Conservation (phyloP, 2,113 vertebrate species). For the Paradoxurus hermaphroditus region DNA sequence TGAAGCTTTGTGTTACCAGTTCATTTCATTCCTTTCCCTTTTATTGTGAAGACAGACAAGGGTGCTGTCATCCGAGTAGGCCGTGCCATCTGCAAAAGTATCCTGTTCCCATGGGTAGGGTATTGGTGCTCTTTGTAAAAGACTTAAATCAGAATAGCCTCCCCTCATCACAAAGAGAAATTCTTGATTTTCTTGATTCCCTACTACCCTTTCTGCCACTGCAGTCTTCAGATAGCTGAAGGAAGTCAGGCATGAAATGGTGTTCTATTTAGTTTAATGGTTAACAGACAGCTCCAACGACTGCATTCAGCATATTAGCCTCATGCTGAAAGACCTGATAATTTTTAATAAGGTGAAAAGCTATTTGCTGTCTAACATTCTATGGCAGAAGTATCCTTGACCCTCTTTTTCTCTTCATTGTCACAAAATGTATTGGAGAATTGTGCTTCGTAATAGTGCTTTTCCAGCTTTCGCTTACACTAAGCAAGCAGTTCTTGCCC, state of each 20-base stretch:
- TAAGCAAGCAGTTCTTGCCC: neutral
- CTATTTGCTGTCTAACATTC: conserved; percentile 52
- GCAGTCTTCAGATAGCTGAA: conserved; percentile 51
- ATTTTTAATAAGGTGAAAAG: conserved; percentile 78
- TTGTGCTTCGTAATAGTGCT: neutral
- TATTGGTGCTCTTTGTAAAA: conserved; percentile 55
- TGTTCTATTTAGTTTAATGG: conserved; percentile 79
- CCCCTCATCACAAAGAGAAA: neutral
- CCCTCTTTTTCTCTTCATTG: conserved; percentile 62
- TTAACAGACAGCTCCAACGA: conserved; percentile 63
- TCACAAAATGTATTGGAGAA: conserved; percentile 62
- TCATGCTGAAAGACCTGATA: conserved; percentile 68
- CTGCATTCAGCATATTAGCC: conserved; percentile 64
- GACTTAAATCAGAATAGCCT: conserved; percentile 63
- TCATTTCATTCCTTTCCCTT: conserved; percentile 57
- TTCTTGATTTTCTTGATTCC: conserved; percentile 31
- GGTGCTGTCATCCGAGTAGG: conserved; percentile 8
- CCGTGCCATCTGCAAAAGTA: neutral
- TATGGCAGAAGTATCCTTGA: conserved; percentile 28
- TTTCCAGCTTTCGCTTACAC: conserved; percentile 24
- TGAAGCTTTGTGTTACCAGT: neutral
- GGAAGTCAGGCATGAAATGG: conserved; percentile 81
- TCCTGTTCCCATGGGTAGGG: neutral
- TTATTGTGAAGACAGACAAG: conserved; percentile 44
- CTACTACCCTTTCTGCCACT: neutral